phyloP scores from a whole-genome alignment of 2,888 invertebrate species.

The Vannuccia rotundouncinata region DNA sequence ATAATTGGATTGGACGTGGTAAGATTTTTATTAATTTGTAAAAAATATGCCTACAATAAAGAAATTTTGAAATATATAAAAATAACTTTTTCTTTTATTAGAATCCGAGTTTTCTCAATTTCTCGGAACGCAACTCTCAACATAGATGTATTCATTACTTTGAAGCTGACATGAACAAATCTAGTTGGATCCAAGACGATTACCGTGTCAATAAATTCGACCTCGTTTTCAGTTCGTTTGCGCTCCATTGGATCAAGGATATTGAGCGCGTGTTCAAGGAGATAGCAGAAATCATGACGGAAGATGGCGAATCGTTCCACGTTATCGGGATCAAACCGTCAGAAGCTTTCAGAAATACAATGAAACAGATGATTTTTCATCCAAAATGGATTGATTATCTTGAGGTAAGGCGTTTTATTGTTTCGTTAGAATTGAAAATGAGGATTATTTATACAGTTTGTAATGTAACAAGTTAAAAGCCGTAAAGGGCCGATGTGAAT shows the following conservation, averaged over 20 bases:
- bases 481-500: no score
- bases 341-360: conserved; percentile 1
- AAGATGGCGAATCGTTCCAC: background rate
- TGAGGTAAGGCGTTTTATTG: background rate
- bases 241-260: background rate
- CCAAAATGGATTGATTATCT: background rate
- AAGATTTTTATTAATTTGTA: background rate
- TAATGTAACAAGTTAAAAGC: no score
- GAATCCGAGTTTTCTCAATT: background rate
- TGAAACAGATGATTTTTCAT: background rate
- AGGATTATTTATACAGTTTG: no score
- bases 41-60: background rate
- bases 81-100: background rate
- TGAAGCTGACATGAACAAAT: background rate
- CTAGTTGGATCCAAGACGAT: background rate
- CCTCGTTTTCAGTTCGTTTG: background rate
- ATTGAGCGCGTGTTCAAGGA: background rate
- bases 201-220: background rate
- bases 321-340: conserved; percentile 5
- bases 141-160: background rate
- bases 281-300: background rate
- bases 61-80: background rate
- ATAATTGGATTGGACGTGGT: background rate
- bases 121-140: background rate
- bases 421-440: no score